Conservation (phyloP, 2,888 invertebrate species). For the Choreutis nemorana region DNA sequence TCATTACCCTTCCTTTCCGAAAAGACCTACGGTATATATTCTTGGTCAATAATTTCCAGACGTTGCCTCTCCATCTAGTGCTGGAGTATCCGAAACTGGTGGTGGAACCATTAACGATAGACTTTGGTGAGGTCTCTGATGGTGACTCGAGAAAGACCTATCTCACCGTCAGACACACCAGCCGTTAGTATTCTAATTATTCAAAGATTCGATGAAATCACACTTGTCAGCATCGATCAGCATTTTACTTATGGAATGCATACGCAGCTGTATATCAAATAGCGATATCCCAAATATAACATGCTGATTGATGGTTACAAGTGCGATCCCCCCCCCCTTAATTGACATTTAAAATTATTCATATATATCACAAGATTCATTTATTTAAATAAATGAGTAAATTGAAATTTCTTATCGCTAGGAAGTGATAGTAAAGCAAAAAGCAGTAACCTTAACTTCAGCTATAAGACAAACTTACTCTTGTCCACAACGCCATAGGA, state of each 20-base stretch:
- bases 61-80: conserved; percentile 25
- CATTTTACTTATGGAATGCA: not conserved
- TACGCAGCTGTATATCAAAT: not conserved
- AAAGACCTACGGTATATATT: no score
- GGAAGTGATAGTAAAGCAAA: no score
- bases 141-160: conserved; percentile 33
- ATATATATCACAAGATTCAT: no score
- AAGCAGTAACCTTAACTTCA: no score
- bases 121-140: conserved; percentile 35
- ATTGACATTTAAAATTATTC: no score
- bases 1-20: no score
- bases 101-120: conserved; percentile 21
- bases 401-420: no score
- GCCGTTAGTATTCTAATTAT: conserved; percentile 25
- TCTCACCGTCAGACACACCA: conserved; percentile 35
- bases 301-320: no score
- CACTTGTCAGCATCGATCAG: not conserved
- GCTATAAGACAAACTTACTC: not conserved
- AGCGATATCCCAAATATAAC: no score
- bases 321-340: no score
- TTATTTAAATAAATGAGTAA: no score
- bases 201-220: conserved; percentile 1
- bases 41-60: no score
- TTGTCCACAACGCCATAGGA: not conserved
- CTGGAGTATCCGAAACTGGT: conserved; percentile 30